Conservation (phyloP, 2,113 vertebrate genomes). For the Cyanoramphus novaezelandiae region DNA sequence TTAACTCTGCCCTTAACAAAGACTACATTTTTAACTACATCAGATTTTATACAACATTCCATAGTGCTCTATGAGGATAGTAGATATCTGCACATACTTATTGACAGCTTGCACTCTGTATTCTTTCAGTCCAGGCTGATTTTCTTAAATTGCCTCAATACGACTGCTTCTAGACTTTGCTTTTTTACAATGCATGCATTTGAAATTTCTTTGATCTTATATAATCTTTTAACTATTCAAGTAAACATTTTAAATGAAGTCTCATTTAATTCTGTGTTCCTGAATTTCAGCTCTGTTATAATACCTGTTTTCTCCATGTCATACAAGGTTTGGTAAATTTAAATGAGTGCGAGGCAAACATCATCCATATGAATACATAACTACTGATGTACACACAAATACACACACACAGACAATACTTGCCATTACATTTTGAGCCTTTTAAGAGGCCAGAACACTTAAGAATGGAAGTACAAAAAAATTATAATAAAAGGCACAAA, state of each 20-base stretch:
- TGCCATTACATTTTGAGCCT: slow-evolving; percentile 27
- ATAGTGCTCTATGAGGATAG: background rate
- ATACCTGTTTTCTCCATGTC: background rate
- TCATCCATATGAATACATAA: background rate
- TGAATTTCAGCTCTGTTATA: background rate
- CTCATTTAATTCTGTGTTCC: background rate
- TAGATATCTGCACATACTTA: background rate
- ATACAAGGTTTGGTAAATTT: slow-evolving; percentile 32
- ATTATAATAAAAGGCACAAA: background rate
- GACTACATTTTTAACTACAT: background rate
- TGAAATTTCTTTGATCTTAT: background rate
- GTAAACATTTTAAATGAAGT: background rate
- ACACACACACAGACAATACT: background rate
- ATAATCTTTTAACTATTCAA: background rate
- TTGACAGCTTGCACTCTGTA: background rate
- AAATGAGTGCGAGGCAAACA: slow-evolving; percentile 21
- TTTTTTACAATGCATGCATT: background rate
- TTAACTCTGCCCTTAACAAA: background rate
- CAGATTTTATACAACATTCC: slow-evolving; percentile 29
- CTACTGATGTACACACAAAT: background rate
- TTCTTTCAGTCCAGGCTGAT: background rate
- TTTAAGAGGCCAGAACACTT: background rate
- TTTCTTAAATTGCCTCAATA: background rate
- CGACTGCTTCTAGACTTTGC: background rate
- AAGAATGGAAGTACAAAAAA: background rate